Evolutionary conservation across 2,888 invertebrate genomes (phyloP).

Genomic region (Habroteleia sp.): DNA sequence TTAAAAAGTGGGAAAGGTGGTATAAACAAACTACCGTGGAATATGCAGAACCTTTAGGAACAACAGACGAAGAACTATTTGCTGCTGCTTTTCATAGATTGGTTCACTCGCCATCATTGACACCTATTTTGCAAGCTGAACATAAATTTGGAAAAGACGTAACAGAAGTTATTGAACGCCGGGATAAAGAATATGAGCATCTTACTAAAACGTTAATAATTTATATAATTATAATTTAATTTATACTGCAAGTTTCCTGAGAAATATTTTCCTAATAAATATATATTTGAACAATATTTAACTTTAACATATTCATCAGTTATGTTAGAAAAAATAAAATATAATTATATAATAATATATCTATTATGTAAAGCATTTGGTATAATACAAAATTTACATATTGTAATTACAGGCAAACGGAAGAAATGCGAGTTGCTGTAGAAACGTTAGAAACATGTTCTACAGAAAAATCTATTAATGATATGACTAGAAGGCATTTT

Average conservation of each 20-base stretch:
- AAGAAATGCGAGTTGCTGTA: conserved; percentile 94
- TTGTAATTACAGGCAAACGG: conserved; percentile 85
- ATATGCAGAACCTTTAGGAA: conserved; percentile 90
- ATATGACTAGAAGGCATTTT: conserved; percentile 90
- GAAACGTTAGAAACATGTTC: conserved; percentile 88
- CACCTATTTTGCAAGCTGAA: conserved; percentile 93
- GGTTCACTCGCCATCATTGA: conserved; percentile 92
- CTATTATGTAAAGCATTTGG: no score
- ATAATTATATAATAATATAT: no score
- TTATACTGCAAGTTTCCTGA: no score
- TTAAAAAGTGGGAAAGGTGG: conserved; percentile 89
- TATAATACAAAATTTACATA: no score
- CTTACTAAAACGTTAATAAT: conserved; percentile 84
- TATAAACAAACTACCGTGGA: conserved; percentile 91
- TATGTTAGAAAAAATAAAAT: conserved; percentile 4
- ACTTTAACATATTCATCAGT: no score
- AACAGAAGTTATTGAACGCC: conserved; percentile 86
- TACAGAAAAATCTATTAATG: conserved; percentile 92
- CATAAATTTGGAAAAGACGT: conserved; percentile 92
- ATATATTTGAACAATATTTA: no score
- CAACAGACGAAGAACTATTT: conserved; percentile 92
- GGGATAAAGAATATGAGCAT: conserved; percentile 87
- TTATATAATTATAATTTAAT: conserved; percentile 71
- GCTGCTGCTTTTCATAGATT: conserved; percentile 91
- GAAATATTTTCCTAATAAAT: no score